Base-by-base conservation (phyloP, 37 sponge, comb jelly and placozoan species). In the Theonella swinhoei region DNA sequence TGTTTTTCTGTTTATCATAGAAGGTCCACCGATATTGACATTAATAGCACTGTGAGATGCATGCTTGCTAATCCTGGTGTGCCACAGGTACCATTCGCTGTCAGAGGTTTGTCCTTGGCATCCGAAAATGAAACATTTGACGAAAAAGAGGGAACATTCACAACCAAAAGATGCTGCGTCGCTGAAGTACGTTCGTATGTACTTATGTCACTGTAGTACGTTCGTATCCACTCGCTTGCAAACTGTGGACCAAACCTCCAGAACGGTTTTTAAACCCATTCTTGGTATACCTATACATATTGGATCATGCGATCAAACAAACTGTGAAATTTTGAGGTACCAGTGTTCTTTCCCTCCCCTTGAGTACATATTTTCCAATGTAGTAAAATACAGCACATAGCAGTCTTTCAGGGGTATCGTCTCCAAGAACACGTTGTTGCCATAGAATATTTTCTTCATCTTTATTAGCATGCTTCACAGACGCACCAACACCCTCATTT, bases 181-280 rank as follows among this genome's bases (percentile, higher is more conserved):
- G 26, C 71, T 9, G 83, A 54, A 19, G 78, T 67, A 0, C 89
- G 34, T 32, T 88, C 83, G 47, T 88, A 88, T 32, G 20, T 11
- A 1, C 83, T 79, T 88, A 0, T 71, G 35, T 23, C 75, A 42
- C 65, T 88, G 77, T 1, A 88, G 68, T 24, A 81, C 2, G 1
- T 75, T 81, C 37, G 70, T 80, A 39, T 23, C 90, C 84, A n/a
- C 42, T 68, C 0, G 64, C 90, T 24, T 74, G 33, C 4, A 89
- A 67, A 35, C 85, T 84, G 58, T 89, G 85, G 39, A 84, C 42
- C 4, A 75, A 75, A 43, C 59, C 33, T 20, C 75, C 59, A 25
- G 4, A 42, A 42, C 75, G 39, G 42, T 75, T 71, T 35, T 71
- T 71, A 5, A 9, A 30, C n/a, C 31, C 64, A 35, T 82, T 25